Percentiles rank a stretch among this genome's conserved stretches.
Conservation (phyloP, 2,113 vertebrate genomes). For the Poeciliopsis prolifica region DNA sequence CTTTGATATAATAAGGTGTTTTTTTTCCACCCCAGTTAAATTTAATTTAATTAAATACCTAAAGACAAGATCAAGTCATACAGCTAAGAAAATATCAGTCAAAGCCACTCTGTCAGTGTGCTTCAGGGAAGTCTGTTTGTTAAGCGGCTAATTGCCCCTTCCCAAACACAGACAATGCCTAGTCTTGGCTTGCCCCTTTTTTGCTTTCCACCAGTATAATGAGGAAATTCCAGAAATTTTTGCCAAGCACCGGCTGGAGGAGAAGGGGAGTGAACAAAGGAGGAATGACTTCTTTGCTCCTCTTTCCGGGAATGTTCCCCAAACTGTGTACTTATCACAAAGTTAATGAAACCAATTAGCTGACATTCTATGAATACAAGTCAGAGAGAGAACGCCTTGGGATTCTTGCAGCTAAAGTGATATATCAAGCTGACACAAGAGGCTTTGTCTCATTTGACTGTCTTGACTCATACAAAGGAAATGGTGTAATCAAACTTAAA, state of each 20-base stretch:
- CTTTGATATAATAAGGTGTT: not conserved
- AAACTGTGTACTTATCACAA: not conserved
- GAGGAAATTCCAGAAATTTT: conserved; percentile 75
- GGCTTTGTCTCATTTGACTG: conserved; percentile 6
- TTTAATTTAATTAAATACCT: not conserved
- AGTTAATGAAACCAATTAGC: not conserved
- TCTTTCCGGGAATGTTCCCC: not conserved
- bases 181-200: conserved; percentile 40
- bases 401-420: conserved; percentile 2
- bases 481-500: conserved; percentile 26
- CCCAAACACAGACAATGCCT: conserved; percentile 26
- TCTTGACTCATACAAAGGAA: conserved; percentile 33
- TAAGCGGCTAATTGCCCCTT: conserved; percentile 3
- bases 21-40: not conserved
- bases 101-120: conserved; percentile 3
- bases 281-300: conserved; percentile 6
- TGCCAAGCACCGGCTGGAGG: conserved; percentile 39
- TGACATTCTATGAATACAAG: not conserved
- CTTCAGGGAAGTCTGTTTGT: conserved; percentile 13
- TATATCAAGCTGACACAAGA: conserved; percentile 20
- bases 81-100: not conserved
- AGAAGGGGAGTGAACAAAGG: conserved; percentile 5
- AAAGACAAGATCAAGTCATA: conserved; percentile 1
- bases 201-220: conserved; percentile 49
- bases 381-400: not conserved